These are phyloP conservation scores for Ormia ochracea DNA, from an alignment of 2,888 invertebrate genomes.

Conservation along the genomic window DNA sequence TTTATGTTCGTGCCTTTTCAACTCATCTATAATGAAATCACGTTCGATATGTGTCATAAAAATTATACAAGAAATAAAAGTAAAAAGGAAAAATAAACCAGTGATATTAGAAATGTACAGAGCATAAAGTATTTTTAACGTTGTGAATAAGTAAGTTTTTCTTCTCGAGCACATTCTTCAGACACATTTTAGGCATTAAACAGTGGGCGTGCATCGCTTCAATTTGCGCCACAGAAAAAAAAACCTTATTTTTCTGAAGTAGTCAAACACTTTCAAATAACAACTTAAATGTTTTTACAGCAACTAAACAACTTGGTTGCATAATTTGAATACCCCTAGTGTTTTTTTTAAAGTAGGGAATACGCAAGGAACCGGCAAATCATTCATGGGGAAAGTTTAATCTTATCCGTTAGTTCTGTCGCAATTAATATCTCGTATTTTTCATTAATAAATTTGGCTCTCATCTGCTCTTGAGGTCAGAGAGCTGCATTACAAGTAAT, in stretches of 20 bases:
- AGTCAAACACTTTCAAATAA: too few species aligned
- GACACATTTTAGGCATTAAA: slow-evolving; percentile 10
- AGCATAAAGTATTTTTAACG: background rate
- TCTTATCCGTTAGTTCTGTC: too few species aligned
- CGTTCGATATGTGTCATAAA: slow-evolving; percentile 57
- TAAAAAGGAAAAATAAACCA: background rate
- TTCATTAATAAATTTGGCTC: too few species aligned
- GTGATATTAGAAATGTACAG: background rate
- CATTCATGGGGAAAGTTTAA: too few species aligned
- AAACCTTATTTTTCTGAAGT: background rate
- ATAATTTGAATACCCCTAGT: too few species aligned
- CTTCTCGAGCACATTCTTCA: background rate
- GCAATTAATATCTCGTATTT: too few species aligned
- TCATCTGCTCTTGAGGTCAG: too few species aligned
- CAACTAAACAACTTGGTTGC: too few species aligned
- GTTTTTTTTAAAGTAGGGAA: too few species aligned
- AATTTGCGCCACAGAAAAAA: background rate
- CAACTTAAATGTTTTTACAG: too few species aligned
- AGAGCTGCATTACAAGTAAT: too few species aligned
- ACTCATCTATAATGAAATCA: slow-evolving; percentile 51
- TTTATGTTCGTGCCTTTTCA: background rate
- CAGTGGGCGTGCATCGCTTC: background rate
- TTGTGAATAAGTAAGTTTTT: slow-evolving; percentile 2
- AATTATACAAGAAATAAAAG: slow-evolving; percentile 32
- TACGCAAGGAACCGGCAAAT: too few species aligned